Evolutionary conservation across 2,797 vertebrate species (phyloP).

Genomic region (Micrastur ruficollis): DNA sequence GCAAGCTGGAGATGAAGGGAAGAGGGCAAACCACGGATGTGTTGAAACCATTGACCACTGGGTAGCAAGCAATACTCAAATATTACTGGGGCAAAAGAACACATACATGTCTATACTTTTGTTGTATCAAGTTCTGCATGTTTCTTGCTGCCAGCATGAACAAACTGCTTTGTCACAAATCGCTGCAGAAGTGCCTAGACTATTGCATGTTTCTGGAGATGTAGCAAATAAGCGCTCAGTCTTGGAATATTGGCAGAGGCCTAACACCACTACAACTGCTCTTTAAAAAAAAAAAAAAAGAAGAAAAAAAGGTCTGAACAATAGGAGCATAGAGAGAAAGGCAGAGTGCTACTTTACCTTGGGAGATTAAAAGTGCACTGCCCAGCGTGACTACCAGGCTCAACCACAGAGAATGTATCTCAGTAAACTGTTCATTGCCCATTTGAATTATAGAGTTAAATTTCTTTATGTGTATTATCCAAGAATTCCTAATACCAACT

Average conservation of each 20-base stretch:
- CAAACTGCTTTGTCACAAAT: not conserved
- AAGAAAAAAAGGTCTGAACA: too few relatives aligned
- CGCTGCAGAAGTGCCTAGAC: not conserved
- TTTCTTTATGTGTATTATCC: not conserved
- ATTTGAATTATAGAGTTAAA: not conserved
- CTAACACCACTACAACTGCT: not conserved
- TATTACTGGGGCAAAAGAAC: not conserved
- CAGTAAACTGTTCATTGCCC: not conserved
- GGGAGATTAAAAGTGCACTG: not conserved
- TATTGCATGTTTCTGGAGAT: not conserved
- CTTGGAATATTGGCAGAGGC: not conserved
- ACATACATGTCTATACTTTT: not conserved
- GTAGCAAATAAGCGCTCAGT: not conserved
- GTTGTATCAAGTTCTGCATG: not conserved
- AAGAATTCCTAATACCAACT: not conserved
- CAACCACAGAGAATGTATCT: not conserved
- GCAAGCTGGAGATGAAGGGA: not conserved
- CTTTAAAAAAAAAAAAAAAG: not conserved
- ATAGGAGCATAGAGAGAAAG: not conserved
- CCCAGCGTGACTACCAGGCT: not conserved
- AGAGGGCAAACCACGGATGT: fast-evolving
- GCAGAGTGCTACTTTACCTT: not conserved
- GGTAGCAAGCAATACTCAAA: not conserved
- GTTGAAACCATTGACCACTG: not conserved
- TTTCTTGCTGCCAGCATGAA: not conserved